These are phyloP conservation scores for Thamnophis sirtalis DNA, from an alignment of 2,113 vertebrate species.

Conservation along the genomic window DNA sequence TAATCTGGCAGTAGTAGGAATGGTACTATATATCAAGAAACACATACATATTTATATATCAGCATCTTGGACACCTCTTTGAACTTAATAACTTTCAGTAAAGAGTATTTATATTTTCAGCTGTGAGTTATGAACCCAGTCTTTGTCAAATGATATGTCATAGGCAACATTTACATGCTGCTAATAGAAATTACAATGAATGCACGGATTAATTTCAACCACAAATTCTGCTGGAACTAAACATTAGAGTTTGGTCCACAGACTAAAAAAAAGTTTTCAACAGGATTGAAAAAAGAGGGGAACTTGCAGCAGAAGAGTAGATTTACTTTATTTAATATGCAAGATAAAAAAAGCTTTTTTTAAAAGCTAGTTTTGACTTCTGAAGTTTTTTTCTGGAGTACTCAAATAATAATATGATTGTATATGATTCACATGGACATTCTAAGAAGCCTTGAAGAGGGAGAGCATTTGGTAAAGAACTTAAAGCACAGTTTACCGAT, in stretches of 20 bases:
- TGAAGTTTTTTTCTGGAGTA: neutral
- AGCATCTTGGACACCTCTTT: neutral
- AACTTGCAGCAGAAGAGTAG: too few relatives aligned
- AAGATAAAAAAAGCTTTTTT: neutral
- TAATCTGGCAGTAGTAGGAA: neutral
- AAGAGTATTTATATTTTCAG: neutral
- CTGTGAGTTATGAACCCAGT: neutral
- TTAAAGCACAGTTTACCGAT: neutral
- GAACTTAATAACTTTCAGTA: neutral
- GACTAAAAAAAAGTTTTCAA: too few relatives aligned
- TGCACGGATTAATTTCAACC: too few relatives aligned
- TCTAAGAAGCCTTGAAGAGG: neutral
- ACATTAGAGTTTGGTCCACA: too few relatives aligned
- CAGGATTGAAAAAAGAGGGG: too few relatives aligned
- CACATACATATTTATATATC: too few relatives aligned
- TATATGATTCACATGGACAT: neutral
- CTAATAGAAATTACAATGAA: neutral
- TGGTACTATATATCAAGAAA: too few relatives aligned
- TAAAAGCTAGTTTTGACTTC: neutral
- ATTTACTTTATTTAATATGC: too few relatives aligned
- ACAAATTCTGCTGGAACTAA: too few relatives aligned
- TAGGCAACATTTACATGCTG: neutral
- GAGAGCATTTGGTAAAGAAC: neutral
- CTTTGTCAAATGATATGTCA: neutral
- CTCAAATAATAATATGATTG: neutral